Evolutionary conservation across 1,140 invertebrate species (phyloP).

Genomic region (Achatina immaculata): DNA sequence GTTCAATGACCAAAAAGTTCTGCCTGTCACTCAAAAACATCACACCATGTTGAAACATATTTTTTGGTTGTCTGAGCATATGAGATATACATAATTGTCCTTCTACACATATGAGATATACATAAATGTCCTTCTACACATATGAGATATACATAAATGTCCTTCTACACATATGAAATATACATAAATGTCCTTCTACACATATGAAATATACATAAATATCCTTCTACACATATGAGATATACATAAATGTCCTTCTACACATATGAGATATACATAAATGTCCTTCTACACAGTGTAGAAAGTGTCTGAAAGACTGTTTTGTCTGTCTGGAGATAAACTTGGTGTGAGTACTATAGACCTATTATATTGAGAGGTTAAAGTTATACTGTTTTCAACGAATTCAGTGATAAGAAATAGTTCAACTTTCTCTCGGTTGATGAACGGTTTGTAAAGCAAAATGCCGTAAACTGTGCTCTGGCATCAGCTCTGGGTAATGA

Average conservation of each 20-base stretch:
- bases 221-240: too few species aligned
- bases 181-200: too few species aligned
- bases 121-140: neutral
- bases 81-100: neutral
- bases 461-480: neutral
- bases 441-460: neutral
- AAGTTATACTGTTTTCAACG: neutral
- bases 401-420: neutral
- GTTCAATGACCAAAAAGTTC: neutral
- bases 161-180: too few species aligned
- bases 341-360: neutral
- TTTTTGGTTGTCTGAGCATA: neutral
- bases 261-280: too few species aligned
- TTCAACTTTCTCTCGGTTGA: slow-evolving; percentile 4
- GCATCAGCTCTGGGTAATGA: too few species aligned
- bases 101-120: neutral
- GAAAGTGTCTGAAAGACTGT: neutral
- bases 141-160: too few species aligned
- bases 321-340: neutral
- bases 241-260: too few species aligned
- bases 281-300: too few species aligned
- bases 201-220: too few species aligned
- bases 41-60: too few species aligned
- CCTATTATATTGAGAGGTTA: neutral
- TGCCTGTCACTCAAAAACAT: neutral